Evolutionary conservation across 2,888 invertebrate genomes (phyloP).

Genomic region (Xestia rhomboidea): DNA sequence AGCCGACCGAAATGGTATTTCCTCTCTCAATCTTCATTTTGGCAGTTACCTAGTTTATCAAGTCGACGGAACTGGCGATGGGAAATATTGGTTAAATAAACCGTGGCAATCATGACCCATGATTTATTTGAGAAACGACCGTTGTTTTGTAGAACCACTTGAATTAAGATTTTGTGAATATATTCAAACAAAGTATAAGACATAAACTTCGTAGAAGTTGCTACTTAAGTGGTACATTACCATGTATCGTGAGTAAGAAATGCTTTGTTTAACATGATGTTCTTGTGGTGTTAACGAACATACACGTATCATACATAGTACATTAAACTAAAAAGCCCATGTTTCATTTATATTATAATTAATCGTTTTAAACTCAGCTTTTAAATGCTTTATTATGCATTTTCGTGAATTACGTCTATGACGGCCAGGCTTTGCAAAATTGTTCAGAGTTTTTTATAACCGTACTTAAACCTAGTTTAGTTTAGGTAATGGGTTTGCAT

Average conservation of each 20-base stretch:
- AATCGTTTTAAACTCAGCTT: slow-evolving; percentile 23
- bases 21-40: slow-evolving; percentile 64
- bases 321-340: slow-evolving; percentile 16
- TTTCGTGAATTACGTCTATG: slow-evolving; percentile 27
- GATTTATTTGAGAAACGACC: slow-evolving; percentile 19
- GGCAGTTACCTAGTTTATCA: slow-evolving; percentile 54
- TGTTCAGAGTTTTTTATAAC: slow-evolving; percentile 6
- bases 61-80: slow-evolving; percentile 36
- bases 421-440: neutral
- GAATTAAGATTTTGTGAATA: neutral
- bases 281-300: slow-evolving; percentile 23
- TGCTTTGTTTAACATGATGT: slow-evolving; percentile 19
- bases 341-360: slow-evolving; percentile 47
- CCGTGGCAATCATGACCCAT: too few relatives aligned
- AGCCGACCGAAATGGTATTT: slow-evolving; percentile 68
- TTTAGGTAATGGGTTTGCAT: neutral
- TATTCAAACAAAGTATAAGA: neutral
- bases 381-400: slow-evolving; percentile 37
- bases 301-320: slow-evolving; percentile 12
- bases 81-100: slow-evolving; percentile 32
- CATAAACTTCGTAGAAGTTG: neutral
- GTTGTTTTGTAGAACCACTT: neutral
- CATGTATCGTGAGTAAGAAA: slow-evolving; percentile 20
- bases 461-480: slow-evolving; percentile 1
- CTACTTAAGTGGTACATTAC: neutral